phyloP scores from a whole-genome alignment of 2,113 vertebrate species.

The Pterocles gutturalis region DNA sequence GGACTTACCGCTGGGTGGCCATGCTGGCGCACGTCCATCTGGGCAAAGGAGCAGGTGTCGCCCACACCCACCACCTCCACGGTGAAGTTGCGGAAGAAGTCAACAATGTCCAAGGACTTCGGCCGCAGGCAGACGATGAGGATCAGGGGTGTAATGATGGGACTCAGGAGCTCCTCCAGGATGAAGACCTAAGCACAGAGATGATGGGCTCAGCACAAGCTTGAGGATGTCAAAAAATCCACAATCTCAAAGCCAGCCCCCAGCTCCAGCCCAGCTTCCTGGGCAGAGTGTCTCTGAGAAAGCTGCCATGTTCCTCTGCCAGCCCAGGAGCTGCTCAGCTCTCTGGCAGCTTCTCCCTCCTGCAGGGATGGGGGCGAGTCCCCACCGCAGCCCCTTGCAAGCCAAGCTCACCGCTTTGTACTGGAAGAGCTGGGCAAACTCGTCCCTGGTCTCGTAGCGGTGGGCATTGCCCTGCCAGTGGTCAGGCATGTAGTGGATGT shows the following conservation, averaged over 20 bases:
- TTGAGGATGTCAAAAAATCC: not conserved
- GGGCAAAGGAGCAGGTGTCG: slow-evolving; percentile 97
- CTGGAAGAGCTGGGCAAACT: slow-evolving; percentile 98
- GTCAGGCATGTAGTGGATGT: slow-evolving; percentile 99
- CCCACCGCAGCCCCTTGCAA: not conserved
- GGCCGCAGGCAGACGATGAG: slow-evolving; percentile 94
- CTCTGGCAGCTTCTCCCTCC: not conserved
- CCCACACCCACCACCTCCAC: slow-evolving; percentile 97
- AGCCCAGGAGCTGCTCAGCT: not conserved
- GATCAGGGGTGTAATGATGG: slow-evolving; percentile 95
- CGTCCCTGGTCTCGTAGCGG: slow-evolving; percentile 94
- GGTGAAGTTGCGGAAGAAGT: slow-evolving; percentile 98
- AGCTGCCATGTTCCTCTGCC: not conserved
- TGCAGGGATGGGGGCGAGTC: not conserved
- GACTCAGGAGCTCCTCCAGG: slow-evolving; percentile 94
- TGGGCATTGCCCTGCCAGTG: slow-evolving; percentile 99
- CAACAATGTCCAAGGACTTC: slow-evolving; percentile 98
- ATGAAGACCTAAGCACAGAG: slow-evolving; percentile 89
- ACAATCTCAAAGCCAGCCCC: not conserved
- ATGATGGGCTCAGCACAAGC: not conserved
- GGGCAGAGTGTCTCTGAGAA: not conserved
- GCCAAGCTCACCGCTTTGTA: slow-evolving; percentile 95
- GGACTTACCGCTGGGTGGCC: slow-evolving; percentile 92
- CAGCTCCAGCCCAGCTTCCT: not conserved
- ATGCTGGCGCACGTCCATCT: slow-evolving; percentile 98